Base-by-base conservation (phyloP, 1,140 invertebrate species). In the Drosophila willistoni region DNA sequence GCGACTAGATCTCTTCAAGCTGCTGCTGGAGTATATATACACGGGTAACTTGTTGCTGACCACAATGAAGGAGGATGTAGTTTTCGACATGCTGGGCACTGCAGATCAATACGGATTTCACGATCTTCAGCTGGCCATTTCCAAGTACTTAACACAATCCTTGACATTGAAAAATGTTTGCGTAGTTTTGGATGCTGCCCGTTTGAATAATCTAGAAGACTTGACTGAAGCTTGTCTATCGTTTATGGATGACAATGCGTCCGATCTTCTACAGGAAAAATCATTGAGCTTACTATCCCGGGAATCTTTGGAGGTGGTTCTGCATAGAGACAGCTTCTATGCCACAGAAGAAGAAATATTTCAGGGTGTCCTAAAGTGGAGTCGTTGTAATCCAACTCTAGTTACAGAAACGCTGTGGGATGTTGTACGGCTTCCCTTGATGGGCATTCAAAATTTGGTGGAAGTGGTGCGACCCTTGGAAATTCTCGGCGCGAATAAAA, bases 291-390 rank as follows among this genome's bases (percentile, higher is more conserved):
- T 95, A 81, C 93, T 99, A 4, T 98, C 98, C 33, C 94, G 96
- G 84, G 97, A 94, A 86, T 96, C 96, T 3, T 90, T 98, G 14
- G 95, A 95, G 78, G 96, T 97, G 90, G 93, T 99, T n/a, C 94
- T 99, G 41, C 94, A 95, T 59, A 93, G 98, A 61, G 97, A 99
- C 93, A 99, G 98, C 1, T 99, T 99, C 93, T 99, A 97, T 94
- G 98, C 97, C 0, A 95, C 96, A 4, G 98, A 99, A 93, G 96
- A 98, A 25, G 96, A 99, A 81, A 99, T 99, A 73, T 99, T 99
- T 93, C 94, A 95, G 81, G 96, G 97, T 5, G 96, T 99, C 3
- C 94, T 94, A 85, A 94, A 94, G 55, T 99, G 98, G 98, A 96
- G 96, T 70, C 95, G 94, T 89, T 93, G 95, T 79, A 95, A 99